These are phyloP conservation scores for Antechinus stuartii DNA, from an alignment of 2,113 vertebrate species.

Conservation along the genomic window DNA sequence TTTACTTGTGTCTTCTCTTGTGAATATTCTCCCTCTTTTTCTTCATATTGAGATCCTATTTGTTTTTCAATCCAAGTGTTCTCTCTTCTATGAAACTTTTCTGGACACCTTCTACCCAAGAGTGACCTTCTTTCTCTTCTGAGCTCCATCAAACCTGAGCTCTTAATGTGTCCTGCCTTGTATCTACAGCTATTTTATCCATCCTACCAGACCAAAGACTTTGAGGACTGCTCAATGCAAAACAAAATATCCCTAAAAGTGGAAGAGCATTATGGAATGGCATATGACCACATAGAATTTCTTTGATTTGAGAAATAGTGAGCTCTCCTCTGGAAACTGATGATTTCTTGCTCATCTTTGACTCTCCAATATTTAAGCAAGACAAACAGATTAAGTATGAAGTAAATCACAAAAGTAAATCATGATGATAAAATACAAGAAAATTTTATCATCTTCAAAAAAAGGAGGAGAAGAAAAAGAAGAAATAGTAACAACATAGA, in stretches of 20 bases:
- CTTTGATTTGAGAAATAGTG: slow-evolving; percentile 49
- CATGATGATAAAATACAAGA: neutral
- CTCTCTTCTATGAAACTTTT: neutral
- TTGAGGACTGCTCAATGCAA: neutral
- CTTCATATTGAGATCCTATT: neutral
- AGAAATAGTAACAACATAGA: neutral
- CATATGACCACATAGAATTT: slow-evolving; percentile 60
- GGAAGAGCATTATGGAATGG: slow-evolving; percentile 63
- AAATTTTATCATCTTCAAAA: neutral
- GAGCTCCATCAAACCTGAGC: neutral
- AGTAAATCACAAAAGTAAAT: neutral
- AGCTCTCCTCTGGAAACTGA: slow-evolving; percentile 67
- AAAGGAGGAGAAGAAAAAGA: neutral
- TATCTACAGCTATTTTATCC: neutral
- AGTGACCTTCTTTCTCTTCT: neutral
- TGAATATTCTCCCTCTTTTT: neutral
- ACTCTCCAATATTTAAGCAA: neutral
- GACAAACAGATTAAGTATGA: neutral
- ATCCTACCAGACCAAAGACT: neutral
- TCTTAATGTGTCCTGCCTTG: neutral
- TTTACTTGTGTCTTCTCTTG: neutral
- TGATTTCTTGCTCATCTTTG: neutral
- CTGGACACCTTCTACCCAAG: neutral
- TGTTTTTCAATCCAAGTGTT: neutral
- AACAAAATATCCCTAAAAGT: neutral